A percentile compares a stretch with the other conserved stretches of the same genome.
phyloP scores from a whole-genome alignment of 2,113 vertebrate species.

The Rhinogobius similis region DNA sequence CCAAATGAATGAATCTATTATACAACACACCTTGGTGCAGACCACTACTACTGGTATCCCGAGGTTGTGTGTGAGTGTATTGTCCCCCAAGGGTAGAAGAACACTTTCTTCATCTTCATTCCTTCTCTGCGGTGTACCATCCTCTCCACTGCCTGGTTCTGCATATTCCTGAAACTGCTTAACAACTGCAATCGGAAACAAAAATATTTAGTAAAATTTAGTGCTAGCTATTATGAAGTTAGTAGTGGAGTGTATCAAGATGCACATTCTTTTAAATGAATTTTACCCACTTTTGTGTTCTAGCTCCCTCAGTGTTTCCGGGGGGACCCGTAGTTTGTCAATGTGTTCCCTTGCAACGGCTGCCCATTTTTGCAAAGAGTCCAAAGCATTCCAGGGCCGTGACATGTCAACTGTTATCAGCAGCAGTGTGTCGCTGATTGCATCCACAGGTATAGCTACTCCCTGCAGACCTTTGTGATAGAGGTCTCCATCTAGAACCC shows the following conservation, averaged over 20 bases:
- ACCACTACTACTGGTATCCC: slow-evolving; percentile 94
- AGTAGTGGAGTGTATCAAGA: neutral
- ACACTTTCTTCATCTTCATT: slow-evolving; percentile 89
- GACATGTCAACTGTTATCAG: slow-evolving; percentile 93
- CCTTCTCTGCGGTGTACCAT: slow-evolving; percentile 92
- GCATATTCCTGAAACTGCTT: slow-evolving; percentile 97
- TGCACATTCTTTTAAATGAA: neutral
- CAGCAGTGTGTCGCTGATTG: slow-evolving; percentile 87
- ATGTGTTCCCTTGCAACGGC: slow-evolving; percentile 93
- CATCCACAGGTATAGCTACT: slow-evolving; percentile 86
- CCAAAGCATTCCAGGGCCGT: slow-evolving; percentile 93
- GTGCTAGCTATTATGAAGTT: neutral
- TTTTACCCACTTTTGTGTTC: slow-evolving; percentile 90
- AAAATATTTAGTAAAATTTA: neutral
- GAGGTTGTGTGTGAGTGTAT: slow-evolving; percentile 95
- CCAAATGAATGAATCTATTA: neutral
- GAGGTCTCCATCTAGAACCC: slow-evolving; percentile 96
- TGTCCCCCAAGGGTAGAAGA: slow-evolving; percentile 92
- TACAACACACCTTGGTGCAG: slow-evolving; percentile 85
- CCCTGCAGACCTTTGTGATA: slow-evolving; percentile 98
- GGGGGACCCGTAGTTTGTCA: slow-evolving; percentile 93
- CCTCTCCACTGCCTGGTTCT: slow-evolving; percentile 92
- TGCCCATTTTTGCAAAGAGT: slow-evolving; percentile 97
- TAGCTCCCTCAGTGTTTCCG: slow-evolving; percentile 95
- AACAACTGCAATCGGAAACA: slow-evolving; percentile 81